phyloP scores from a whole-genome alignment of 2,797 vertebrate genomes.

The Anableps anableps region DNA sequence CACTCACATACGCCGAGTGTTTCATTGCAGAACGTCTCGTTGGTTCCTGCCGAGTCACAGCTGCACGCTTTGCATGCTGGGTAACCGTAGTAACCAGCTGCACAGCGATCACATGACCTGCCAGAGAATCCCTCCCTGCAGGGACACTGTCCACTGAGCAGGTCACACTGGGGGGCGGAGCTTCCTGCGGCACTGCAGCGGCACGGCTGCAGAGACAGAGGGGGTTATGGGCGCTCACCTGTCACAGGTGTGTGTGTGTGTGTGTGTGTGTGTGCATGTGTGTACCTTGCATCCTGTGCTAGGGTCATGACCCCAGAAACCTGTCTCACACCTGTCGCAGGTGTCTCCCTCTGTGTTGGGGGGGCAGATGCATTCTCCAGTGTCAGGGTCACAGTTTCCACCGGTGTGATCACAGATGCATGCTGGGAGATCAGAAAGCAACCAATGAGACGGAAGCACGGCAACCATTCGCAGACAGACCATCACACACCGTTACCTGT shows the following conservation, averaged over 20 bases:
- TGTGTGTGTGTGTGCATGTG: not conserved
- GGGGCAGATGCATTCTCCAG: constrained; percentile 90
- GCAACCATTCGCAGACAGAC: not conserved
- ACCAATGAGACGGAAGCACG: constrained; percentile 7
- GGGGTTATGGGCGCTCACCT: not conserved
- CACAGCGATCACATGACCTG: constrained; percentile 82
- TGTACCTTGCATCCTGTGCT: constrained; percentile 89
- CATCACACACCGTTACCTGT: constrained; percentile 76
- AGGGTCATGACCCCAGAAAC: constrained; percentile 85
- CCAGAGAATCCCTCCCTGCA: constrained; percentile 85
- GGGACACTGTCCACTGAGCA: constrained; percentile 82
- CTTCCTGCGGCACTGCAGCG: constrained; percentile 86
- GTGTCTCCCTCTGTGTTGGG: constrained; percentile 84
- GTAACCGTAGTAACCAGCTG: constrained; percentile 86
- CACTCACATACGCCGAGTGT: constrained; percentile 85
- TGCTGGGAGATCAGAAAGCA: constrained; percentile 71
- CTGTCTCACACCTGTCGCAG: constrained; percentile 86
- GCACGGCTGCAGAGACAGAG: constrained; percentile 80
- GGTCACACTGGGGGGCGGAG: constrained; percentile 79
- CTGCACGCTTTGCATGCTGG: constrained; percentile 87
- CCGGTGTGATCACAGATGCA: constrained; percentile 90
- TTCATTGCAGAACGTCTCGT: constrained; percentile 79
- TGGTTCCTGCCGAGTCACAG: constrained; percentile 87
- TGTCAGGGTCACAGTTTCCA: constrained; percentile 86
- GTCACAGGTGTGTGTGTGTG: not conserved